Evolutionary conservation across 2,888 invertebrate genomes (phyloP).

Genomic region (Ectropis crepuscularia): DNA sequence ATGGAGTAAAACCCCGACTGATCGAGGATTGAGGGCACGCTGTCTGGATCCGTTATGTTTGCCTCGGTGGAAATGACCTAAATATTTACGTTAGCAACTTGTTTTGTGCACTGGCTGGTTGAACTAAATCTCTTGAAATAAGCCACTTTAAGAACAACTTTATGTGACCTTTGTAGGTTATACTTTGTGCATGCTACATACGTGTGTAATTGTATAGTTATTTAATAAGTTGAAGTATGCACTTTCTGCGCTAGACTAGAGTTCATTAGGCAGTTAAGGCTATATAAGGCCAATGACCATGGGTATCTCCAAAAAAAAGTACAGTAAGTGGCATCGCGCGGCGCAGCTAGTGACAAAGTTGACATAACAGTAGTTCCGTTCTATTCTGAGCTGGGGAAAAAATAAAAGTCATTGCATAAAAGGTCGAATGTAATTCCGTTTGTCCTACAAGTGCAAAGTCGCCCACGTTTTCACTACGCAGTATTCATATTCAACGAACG

Average conservation of each 20-base stretch:
- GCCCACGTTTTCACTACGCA: slow-evolving; percentile 6
- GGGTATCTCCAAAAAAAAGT: no score
- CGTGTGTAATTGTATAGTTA: no score
- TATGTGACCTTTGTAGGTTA: neutral
- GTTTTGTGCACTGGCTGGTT: neutral
- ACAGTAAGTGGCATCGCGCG: no score
- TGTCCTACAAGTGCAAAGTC: slow-evolving; percentile 11
- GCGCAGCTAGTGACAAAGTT: no score
- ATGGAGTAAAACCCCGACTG: neutral
- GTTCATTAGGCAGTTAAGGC: no score
- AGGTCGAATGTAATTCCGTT: slow-evolving; percentile 11
- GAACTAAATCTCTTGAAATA: neutral
- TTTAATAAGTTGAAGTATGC: no score
- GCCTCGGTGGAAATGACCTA: slow-evolving; percentile 50
- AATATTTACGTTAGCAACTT: slow-evolving; percentile 40
- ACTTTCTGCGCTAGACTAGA: no score
- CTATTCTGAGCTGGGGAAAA: neutral
- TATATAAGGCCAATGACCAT: no score
- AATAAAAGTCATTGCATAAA: slow-evolving; percentile 6
- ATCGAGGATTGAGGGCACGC: slow-evolving; percentile 26
- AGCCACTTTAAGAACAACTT: neutral
- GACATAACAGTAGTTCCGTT: no score
- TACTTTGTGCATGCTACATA: no score
- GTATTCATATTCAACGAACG: neutral
- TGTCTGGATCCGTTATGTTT: slow-evolving; percentile 57